Base-by-base conservation (phyloP, 2,113 vertebrate genomes). In the Chunga burmeisteri region DNA sequence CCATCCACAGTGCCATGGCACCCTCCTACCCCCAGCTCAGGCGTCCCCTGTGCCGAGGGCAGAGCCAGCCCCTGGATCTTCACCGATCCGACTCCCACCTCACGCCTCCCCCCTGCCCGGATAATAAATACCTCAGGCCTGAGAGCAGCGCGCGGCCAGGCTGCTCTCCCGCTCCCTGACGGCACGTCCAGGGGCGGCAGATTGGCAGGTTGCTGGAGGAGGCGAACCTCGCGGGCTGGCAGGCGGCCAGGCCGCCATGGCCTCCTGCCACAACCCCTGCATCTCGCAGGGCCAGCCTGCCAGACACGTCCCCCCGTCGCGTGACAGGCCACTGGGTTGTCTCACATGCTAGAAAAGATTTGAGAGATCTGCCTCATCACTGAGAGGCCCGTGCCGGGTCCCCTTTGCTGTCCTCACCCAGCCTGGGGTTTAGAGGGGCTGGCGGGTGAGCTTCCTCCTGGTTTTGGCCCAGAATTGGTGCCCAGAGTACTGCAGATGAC, bases 261-360 rank as follows among this genome's bases (percentile, higher is more conserved):
- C 94, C 96, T 94, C 81, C 81, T 87, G 93, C 96, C 96, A 96
- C 93, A 93, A 78, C 77, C 93, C 91, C 91, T 87, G 89, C 95
- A 38, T 94, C 89, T 78, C 21, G 0, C 89, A 65, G 90, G 92
- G 91, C 95, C 74, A 44, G 95, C 84, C 93, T 95, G 96, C 96
- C 96, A 97, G 94, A 94, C 96, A 96, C 90, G 49, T 97, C 96
- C 94, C 86, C 55, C 86, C n/a, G 0, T 93, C 47, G 93, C 84
- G 81, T 96, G 96, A 95, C 96, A 88, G 96, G 96, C 94, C 93
- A 85, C 95, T 91, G 94, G 36, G 66, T 36, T 90, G 87, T 91
- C 93, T 94, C 92, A 93, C 61, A 19, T 19, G 7, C 81, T 75
- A 91, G 84, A 42, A 85, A 82, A 87, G 90, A 95, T 79, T 58